Percentiles rank a stretch among this genome's conserved stretches.
These are phyloP conservation scores for Diachrysia chrysitis DNA, from an alignment of 2,888 invertebrate species.

Conservation along the genomic window DNA sequence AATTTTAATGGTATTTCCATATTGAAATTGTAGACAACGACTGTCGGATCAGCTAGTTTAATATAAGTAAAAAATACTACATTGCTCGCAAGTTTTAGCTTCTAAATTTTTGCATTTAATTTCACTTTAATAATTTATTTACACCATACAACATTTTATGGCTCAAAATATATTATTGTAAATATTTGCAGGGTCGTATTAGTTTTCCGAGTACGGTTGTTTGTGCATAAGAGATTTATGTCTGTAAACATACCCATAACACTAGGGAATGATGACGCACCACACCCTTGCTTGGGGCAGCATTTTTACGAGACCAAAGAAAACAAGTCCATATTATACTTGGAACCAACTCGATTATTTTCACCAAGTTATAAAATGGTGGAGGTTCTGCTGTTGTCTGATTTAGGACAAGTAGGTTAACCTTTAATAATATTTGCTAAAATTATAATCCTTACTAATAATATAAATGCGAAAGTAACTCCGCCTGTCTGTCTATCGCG, in stretches of 20 bases:
- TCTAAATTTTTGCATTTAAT: too few relatives aligned
- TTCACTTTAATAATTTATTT: too few relatives aligned
- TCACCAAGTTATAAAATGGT: not conserved
- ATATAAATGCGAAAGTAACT: too few relatives aligned
- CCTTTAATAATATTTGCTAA: not conserved
- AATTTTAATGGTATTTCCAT: too few relatives aligned
- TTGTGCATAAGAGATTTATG: constrained; percentile 7
- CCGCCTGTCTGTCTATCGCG: too few relatives aligned
- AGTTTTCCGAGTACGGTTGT: constrained; percentile 2
- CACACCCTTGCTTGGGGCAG: constrained; percentile 2
- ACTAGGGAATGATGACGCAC: not conserved
- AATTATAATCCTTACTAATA: too few relatives aligned
- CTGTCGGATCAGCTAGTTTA: too few relatives aligned
- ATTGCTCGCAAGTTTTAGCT: too few relatives aligned
- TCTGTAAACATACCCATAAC: not conserved
- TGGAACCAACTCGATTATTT: not conserved
- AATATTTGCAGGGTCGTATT: not conserved
- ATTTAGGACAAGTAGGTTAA: not conserved
- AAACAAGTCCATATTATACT: not conserved
- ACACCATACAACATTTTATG: too few relatives aligned
- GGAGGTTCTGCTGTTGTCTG: not conserved
- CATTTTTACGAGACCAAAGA: not conserved
- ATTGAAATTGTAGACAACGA: too few relatives aligned
- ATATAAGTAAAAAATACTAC: too few relatives aligned
- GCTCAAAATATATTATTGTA: constrained; percentile 1